Evolutionary conservation across 2,888 invertebrate species (phyloP), one percentile per base, ranked within the genome.

Genomic region (Neoascia interrupta): DNA sequence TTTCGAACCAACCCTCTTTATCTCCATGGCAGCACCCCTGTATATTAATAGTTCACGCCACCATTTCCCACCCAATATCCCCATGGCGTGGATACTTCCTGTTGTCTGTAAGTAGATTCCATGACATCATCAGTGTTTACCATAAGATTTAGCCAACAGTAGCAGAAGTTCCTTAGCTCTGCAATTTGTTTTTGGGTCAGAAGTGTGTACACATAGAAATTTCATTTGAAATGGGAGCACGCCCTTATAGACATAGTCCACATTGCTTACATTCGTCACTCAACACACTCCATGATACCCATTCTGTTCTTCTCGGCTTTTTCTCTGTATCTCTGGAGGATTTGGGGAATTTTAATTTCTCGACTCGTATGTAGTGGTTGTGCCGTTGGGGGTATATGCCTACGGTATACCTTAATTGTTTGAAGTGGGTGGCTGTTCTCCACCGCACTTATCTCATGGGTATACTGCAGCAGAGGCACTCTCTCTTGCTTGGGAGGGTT

Each of bases 81-180:
- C 11, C 4, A 11, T 54, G 13, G 26, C 34, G 16, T 11, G 56
- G 23, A 49, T 36, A 54, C 64, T 70, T 76, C 76, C 76, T 70
- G 76, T 47, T 49, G 60, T 76, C 76, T 76, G 56, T 49, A 37
- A 36, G 21, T 51, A 41, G 69, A 69, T 68, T 75, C 54, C 41
- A 76, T 76, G 76, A 76, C 76, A 76, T 76, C 76, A 76, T 66
- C 63, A 63, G 8, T 76, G 69, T 75, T 53, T 70, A 70, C 64
- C 70, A 28, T 21, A 54, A 54, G 64, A 56, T 70, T 58, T 53
- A 31, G 23, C 16, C 39, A 15, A 43, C 31, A 56, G 49, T 23
- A 31, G n/a, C n/a, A n/a, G n/a, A n/a, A n/a, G n/a, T n/a, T n/a
- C n/a, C n/a, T n/a, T 31, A 47, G n/a, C 26, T 49, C 39, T 56